Evolutionary conservation across 2,888 invertebrate genomes (phyloP), one percentile per base, ranked within the genome.

Genomic region (Tachina fera): DNA sequence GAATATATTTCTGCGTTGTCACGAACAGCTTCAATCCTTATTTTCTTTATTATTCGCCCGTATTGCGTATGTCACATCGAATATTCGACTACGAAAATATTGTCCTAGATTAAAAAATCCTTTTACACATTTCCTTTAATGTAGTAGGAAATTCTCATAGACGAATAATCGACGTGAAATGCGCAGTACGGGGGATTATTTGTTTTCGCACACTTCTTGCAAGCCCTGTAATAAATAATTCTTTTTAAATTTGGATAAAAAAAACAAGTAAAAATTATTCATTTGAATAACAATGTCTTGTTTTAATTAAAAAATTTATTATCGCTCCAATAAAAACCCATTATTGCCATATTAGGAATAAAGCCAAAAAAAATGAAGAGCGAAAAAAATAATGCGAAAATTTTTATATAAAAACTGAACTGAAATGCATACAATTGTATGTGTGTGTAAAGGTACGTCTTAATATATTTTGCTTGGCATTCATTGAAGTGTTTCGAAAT

Each of bases 261-360:
- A 53, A 11, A 45, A 41, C 16, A 45, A 75, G n/a, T 0, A 43
- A 22, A 56, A 5, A 51, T 3, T 49, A 41, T 9, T 14, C 6
- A 49, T 19, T 43, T 11, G 3, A 39, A 45, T 56, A 68, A 22
- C 51, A 67, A 56, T 70, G 43, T 75, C 10, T n/a, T 19, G 11
- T 51, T 61, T 61, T 16, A 56, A 22, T 63, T 68, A 45, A 41
- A 22, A 56, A n/a, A 70, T 71, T 56, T 56, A 63, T 71, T 71
- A 71, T 63, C 63, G 51, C 53, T 45, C 13, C 22, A 72, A 72
- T 71, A 56, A 71, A 63, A 79, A 47, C n/a, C 79, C 58, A 72
- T 80, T 80, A 72, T 65, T 56, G 71, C 47, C 63, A 47, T 63
- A 63, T 72, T 65, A 72, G 49, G 41, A 72, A 60, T 78, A 10